A percentile compares a stretch with the other conserved stretches of the same genome.
These are phyloP conservation scores for Oreotrochilus melanogaster DNA, from an alignment of 2,113 vertebrate genomes.

Conservation along the genomic window DNA sequence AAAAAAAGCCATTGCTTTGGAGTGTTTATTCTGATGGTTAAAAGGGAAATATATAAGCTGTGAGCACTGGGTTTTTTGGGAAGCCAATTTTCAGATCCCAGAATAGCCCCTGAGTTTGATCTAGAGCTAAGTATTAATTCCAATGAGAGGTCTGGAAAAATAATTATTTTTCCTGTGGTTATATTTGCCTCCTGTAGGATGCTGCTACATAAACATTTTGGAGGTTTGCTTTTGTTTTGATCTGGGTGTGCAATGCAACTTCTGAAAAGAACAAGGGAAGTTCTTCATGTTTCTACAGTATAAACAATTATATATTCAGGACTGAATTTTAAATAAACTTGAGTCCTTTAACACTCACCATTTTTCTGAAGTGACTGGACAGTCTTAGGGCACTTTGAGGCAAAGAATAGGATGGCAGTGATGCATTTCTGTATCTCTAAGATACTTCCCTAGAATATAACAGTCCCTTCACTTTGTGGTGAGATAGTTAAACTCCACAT, in stretches of 20 bases:
- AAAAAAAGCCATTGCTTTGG: slow-evolving; percentile 7
- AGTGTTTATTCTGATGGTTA: slow-evolving; percentile 9
- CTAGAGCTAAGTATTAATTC: slow-evolving; percentile 11
- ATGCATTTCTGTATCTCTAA: background rate
- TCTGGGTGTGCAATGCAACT: background rate
- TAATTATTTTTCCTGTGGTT: background rate
- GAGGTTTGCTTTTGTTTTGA: background rate
- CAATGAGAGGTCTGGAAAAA: slow-evolving; percentile 24
- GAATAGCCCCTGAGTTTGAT: background rate
- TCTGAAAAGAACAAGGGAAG: background rate
- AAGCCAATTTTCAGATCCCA: background rate
- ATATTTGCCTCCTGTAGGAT: background rate
- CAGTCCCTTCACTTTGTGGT: background rate
- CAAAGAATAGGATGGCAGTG: background rate
- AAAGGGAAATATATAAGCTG: background rate
- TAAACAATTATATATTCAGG: background rate
- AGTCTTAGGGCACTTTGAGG: background rate
- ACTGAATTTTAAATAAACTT: background rate
- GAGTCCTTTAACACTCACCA: background rate
- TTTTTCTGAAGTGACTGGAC: background rate
- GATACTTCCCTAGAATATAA: background rate
- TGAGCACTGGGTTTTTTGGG: background rate
- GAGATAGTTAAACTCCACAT: background rate
- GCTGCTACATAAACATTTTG: background rate
- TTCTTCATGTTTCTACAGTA: background rate